phyloP scores from a whole-genome alignment of 2,797 vertebrate genomes.

The Xenopus petersii region DNA sequence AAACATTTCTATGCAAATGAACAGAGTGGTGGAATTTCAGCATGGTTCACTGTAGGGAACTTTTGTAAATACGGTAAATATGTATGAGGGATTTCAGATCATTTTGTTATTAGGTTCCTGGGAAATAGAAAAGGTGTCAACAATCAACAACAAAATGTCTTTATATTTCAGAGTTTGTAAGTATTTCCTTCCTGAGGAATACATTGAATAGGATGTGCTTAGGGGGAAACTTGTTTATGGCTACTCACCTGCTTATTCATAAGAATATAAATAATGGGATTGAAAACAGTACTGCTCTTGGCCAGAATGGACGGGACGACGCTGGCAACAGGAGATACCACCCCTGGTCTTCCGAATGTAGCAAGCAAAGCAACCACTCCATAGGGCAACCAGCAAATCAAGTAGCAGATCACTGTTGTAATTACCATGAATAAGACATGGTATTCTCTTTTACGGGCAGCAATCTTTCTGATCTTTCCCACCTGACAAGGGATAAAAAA shows the following conservation, averaged over 20 bases:
- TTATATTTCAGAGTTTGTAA: too few species aligned
- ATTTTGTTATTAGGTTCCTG: too few species aligned
- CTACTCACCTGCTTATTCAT: conserved; percentile 81
- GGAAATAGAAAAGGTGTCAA: too few species aligned
- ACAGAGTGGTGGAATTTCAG: too few species aligned
- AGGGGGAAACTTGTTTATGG: too few species aligned
- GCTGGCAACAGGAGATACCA: conserved; percentile 74
- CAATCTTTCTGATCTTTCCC: conserved; percentile 73
- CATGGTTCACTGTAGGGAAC: too few species aligned
- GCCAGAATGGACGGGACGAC: conserved; percentile 78
- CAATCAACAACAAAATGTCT: too few species aligned
- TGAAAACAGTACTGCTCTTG: conserved; percentile 84
- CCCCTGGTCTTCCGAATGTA: conserved; percentile 73
- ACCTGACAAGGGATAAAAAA: conserved; percentile 59
- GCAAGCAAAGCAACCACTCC: conserved; percentile 79
- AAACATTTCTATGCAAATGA: too few species aligned
- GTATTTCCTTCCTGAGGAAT: too few species aligned
- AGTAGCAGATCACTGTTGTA: conserved; percentile 73
- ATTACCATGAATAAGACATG: conserved; percentile 81
- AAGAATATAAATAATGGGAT: conserved; percentile 83
- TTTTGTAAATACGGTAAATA: too few species aligned
- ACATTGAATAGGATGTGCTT: too few species aligned
- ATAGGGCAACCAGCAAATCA: conserved; percentile 81
- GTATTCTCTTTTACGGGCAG: conserved; percentile 75
- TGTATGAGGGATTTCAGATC: too few species aligned